Evolutionary conservation across 2,797 vertebrate genomes (phyloP).

Genomic region (Gadopsis bispinosus): DNA sequence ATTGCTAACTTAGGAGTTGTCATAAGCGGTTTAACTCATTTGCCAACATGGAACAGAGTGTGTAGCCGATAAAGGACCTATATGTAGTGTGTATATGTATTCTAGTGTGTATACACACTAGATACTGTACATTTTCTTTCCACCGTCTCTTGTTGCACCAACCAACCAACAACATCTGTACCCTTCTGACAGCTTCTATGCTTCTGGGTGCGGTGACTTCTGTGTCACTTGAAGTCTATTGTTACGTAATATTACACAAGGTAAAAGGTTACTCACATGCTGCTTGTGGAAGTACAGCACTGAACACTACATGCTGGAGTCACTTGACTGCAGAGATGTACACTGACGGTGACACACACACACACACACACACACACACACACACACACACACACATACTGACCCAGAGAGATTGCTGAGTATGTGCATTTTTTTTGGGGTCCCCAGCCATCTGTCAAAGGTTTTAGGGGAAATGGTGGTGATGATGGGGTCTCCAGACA

Average conservation of each 20-base stretch:
- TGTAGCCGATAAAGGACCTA: background rate
- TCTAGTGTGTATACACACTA: too few relatives aligned
- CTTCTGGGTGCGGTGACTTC: background rate
- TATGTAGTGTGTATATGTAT: background rate
- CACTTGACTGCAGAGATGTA: constrained; percentile 21
- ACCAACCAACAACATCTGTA: background rate
- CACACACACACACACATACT: constrained; percentile 32
- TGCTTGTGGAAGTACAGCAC: constrained; percentile 6
- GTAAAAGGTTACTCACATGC: constrained; percentile 13
- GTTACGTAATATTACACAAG: constrained; percentile 10
- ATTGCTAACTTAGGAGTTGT: background rate
- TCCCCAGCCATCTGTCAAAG: constrained; percentile 69
- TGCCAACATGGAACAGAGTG: background rate
- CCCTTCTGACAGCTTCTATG: background rate
- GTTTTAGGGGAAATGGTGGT: constrained; percentile 62
- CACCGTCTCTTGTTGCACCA: background rate
- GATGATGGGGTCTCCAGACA: constrained; percentile 69
- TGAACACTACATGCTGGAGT: constrained; percentile 16
- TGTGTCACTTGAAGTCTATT: background rate
- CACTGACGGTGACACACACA: constrained; percentile 7
- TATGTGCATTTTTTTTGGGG: constrained; percentile 38
- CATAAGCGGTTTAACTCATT: background rate
- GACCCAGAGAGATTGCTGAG: constrained; percentile 58
- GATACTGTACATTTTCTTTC: background rate
- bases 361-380: constrained; percentile 35